These are phyloP conservation scores for Platycheirus albimanus DNA, from an alignment of 2,888 invertebrate genomes.

Conservation along the genomic window DNA sequence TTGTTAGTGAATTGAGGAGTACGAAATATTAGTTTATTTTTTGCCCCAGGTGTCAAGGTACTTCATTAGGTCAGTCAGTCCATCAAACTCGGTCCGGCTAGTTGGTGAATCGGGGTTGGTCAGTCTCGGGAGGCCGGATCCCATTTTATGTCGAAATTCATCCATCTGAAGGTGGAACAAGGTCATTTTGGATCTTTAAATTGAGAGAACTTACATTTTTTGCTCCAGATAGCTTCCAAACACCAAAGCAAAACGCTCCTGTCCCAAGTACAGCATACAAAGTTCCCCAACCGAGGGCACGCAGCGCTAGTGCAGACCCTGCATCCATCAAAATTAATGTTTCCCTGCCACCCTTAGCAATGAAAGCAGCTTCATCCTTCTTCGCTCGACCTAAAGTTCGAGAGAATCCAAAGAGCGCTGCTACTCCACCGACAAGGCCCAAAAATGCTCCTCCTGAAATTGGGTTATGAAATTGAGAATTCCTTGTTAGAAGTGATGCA, in stretches of 20 bases:
- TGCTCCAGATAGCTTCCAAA: conserved; percentile 95
- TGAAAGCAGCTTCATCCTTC: conserved; percentile 90
- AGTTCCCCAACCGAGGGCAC: conserved; percentile 94
- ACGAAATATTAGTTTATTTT: conserved; percentile 75
- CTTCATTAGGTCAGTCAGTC: conserved; percentile 91
- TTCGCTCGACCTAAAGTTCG: conserved; percentile 90
- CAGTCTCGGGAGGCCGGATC: conserved; percentile 88
- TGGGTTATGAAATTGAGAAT: too few species aligned
- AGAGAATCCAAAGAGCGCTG: conserved; percentile 92
- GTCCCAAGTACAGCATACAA: conserved; percentile 94
- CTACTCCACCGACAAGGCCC: conserved; percentile 85
- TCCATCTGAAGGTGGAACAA: conserved; percentile 86
- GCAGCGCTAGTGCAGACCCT: conserved; percentile 90
- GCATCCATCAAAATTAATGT: conserved; percentile 87
- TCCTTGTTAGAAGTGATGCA: background rate
- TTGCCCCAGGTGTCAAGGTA: conserved; percentile 86
- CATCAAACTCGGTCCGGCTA: conserved; percentile 93
- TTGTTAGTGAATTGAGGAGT: conserved; percentile 16
- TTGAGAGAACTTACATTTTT: conserved; percentile 86
- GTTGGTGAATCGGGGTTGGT: conserved; percentile 90
- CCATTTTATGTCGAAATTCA: conserved; percentile 93
- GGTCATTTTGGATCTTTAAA: conserved; percentile 5
- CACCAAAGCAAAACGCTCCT: conserved; percentile 89
- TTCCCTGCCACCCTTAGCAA: conserved; percentile 88
- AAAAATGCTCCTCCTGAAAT: conserved; percentile 80